Conservation (phyloP, 2,113 vertebrate species). For the Trachemys scripta region DNA sequence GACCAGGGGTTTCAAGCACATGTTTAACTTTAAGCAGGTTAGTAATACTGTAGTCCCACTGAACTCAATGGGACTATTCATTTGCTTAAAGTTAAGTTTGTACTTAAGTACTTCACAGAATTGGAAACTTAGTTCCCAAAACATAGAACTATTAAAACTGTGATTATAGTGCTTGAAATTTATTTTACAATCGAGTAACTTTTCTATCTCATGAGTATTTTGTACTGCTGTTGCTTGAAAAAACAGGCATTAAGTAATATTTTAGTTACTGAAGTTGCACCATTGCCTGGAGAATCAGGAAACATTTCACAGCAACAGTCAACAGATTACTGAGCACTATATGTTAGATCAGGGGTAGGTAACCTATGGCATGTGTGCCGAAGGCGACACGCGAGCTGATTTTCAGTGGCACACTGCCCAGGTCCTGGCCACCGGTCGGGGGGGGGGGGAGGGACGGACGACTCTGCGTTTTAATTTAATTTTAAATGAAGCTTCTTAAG, state of each 20-base stretch:
- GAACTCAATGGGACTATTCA: neutral
- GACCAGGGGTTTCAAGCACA: neutral
- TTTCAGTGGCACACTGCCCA: too few species aligned
- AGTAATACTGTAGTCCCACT: neutral
- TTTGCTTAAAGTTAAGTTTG: neutral
- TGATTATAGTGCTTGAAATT: neutral
- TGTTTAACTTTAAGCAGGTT: neutral
- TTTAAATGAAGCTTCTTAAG: too few species aligned
- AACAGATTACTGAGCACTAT: neutral
- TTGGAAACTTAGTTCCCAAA: neutral
- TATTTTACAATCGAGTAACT: neutral
- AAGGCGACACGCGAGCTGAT: too few species aligned
- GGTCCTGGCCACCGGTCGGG: too few species aligned
- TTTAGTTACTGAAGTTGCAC: neutral
- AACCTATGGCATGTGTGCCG: too few species aligned
- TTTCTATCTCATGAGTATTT: neutral
- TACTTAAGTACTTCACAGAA: neutral
- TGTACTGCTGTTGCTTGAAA: neutral
- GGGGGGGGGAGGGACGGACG: too few species aligned
- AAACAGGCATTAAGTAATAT: neutral
- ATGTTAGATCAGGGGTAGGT: too few species aligned
- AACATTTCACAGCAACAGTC: neutral
- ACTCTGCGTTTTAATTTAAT: too few species aligned
- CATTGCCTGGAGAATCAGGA: neutral
- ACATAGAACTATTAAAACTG: neutral